Evolutionary conservation across 2,888 invertebrate species (phyloP).

Genomic region (Polydrusus pterygomalis): DNA sequence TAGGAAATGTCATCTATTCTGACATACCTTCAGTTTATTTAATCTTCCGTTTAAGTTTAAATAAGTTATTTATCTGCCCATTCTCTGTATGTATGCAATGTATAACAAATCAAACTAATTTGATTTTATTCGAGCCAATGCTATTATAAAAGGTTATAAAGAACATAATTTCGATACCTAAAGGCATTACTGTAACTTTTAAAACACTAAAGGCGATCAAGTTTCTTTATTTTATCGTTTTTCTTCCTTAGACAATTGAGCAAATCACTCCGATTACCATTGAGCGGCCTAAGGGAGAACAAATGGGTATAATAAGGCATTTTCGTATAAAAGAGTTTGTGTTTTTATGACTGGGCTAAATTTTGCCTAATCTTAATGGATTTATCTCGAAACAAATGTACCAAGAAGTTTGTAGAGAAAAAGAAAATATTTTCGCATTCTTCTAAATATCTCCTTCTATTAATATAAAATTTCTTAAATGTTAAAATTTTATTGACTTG

Average conservation of each 20-base stretch:
- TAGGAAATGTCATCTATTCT: too few species aligned
- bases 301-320: constrained; percentile 19
- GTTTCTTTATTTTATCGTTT: constrained; percentile 28
- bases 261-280: constrained; percentile 24
- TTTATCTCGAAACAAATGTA: neutral
- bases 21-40: too few species aligned
- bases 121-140: neutral
- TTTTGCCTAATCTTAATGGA: constrained; percentile 4
- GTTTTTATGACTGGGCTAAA: constrained; percentile 2
- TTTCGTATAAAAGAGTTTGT: constrained; percentile 20
- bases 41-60: neutral
- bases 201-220: constrained; percentile 20
- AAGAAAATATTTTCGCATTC: too few species aligned
- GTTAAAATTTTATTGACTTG: too few species aligned
- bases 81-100: neutral
- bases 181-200: constrained; percentile 21
- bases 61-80: neutral
- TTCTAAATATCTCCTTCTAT: too few species aligned
- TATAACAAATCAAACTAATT: neutral
- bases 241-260: constrained; percentile 26
- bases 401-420: neutral
- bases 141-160: neutral
- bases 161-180: neutral
- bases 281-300: constrained; percentile 25
- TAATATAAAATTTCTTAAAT: too few species aligned